Base-by-base conservation (phyloP, 2,113 vertebrate genomes). In the Cynopterus brachyotis region DNA sequence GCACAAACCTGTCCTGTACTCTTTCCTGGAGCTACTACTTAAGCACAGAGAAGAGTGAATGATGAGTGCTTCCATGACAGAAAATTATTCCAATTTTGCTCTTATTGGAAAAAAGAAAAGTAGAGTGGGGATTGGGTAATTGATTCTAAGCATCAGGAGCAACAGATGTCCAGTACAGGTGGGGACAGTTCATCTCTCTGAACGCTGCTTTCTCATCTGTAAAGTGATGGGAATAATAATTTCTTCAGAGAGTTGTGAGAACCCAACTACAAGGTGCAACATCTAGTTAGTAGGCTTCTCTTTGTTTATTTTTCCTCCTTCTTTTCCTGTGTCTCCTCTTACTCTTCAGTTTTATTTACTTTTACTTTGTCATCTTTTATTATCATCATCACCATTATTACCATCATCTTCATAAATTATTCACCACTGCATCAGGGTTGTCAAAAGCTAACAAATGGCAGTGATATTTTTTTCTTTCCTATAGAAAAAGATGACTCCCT, bases 1-100 rank as follows among this genome's bases (percentile, higher is more conserved):
- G 19, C 15, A 1, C 47, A 9, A 22, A 1, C 47, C 24, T 55
- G 1, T 7, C 66, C n/a, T 1, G 10, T 30, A 8, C 0, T 59
- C 3, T 78, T 69, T 83, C 40, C 26, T n/a, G 6, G 10, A 57
- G 4, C 26, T 24, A 30, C n/a, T 69, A 53, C 15, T 53, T 59
- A 57, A 89, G 53, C 26, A 55, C 10, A 8, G 20, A 2, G 12
- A 73, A 86, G 28, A 67, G 9, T 55, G 8, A 7, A 28, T 37
- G 10, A 28, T 72, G 42, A 45, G 9, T 66, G 35, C 15, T 8
- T 53, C 10, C 26, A 20, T 0, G 28, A 24, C 69, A 9, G 12
- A 70, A 95, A 72, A 40, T 12, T 37, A 1, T 50, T 50, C 50
- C 30, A 57, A 32, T 53, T 16, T 5, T 50, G 2, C 1, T 66